Percentiles rank a stretch among this genome's conserved stretches.
phyloP scores from a whole-genome alignment of 2,888 invertebrate genomes.

The Neocrepidodera transversa region DNA sequence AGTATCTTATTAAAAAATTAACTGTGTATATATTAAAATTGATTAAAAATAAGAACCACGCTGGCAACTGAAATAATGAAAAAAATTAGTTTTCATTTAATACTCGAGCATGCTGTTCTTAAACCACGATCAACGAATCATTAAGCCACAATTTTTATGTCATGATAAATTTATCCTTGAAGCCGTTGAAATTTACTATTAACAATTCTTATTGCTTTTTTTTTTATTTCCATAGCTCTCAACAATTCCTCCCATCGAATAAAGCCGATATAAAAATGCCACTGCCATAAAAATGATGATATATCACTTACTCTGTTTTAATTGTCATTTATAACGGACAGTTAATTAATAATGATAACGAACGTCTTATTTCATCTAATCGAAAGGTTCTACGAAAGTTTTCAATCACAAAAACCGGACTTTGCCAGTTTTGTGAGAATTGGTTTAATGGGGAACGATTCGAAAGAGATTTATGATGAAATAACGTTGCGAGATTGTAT shows the following conservation, averaged over 20 bases:
- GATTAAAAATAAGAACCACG: conserved; percentile 8
- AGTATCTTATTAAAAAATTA: no score
- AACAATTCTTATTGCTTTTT: conserved; percentile 21
- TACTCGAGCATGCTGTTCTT: conserved; percentile 6
- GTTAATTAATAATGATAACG: conserved; percentile 50
- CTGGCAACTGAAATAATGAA: conserved; percentile 5
- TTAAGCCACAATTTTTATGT: conserved; percentile 13
- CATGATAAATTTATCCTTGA: conserved; percentile 25
- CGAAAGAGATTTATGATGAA: conserved; percentile 35
- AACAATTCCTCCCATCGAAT: conserved; percentile 20
- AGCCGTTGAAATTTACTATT: conserved; percentile 17
- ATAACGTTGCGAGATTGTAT: conserved; percentile 31
- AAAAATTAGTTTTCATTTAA: conserved; percentile 14
- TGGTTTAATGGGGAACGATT: conserved; percentile 35
- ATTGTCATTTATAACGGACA: conserved; percentile 49
- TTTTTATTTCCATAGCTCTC: conserved; percentile 21
- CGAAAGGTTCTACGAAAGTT: conserved; percentile 30
- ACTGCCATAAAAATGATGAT: conserved; percentile 29
- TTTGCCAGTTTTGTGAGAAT: conserved; percentile 37
- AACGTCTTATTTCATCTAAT: conserved; percentile 44
- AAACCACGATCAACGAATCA: conserved; percentile 17
- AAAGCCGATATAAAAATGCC: conserved; percentile 25
- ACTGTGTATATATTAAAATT: conserved; percentile 1
- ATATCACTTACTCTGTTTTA: conserved; percentile 46
- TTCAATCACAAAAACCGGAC: conserved; percentile 36